Conservation (phyloP, 2,113 vertebrate species). For the Felis catus region DNA sequence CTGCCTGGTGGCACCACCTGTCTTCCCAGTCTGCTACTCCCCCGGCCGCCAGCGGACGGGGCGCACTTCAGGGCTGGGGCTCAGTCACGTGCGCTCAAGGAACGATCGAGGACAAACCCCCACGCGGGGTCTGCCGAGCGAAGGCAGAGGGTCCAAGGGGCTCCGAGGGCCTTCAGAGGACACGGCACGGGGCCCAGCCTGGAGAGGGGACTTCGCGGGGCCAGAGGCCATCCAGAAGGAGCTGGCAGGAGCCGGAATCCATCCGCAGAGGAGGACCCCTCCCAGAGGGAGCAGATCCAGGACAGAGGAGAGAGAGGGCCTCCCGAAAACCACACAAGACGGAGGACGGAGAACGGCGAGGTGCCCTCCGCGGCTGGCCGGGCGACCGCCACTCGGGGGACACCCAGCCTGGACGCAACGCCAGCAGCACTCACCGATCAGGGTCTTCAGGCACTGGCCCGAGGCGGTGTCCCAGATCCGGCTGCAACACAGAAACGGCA, state of each 20-base stretch:
- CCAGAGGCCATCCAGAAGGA: background rate
- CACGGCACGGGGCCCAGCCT: background rate
- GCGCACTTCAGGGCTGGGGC: background rate
- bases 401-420: background rate
- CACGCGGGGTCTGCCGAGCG: too few species aligned
- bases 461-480: constrained; percentile 99
- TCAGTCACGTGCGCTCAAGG: fast-evolving
- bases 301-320: too few species aligned
- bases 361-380: too few species aligned
- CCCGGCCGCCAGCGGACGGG: too few species aligned
- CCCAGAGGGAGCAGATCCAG: too few species aligned
- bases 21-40: background rate
- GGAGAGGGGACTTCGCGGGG: background rate
- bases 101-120: background rate
- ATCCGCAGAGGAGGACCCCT: background rate
- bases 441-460: constrained; percentile 98
- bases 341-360: background rate
- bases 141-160: background rate
- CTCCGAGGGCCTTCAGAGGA: background rate
- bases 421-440: constrained; percentile 92
- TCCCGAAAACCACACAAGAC: too few species aligned
- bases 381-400: fast-evolving
- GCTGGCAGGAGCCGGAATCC: fast-evolving
- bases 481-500: constrained; percentile 80
- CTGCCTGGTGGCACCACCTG: fast-evolving